A percentile compares a stretch with the other conserved stretches of the same genome.
These are phyloP conservation scores for Laterallus jamaicensis DNA, from an alignment of 2,113 vertebrate genomes.

Conservation along the genomic window DNA sequence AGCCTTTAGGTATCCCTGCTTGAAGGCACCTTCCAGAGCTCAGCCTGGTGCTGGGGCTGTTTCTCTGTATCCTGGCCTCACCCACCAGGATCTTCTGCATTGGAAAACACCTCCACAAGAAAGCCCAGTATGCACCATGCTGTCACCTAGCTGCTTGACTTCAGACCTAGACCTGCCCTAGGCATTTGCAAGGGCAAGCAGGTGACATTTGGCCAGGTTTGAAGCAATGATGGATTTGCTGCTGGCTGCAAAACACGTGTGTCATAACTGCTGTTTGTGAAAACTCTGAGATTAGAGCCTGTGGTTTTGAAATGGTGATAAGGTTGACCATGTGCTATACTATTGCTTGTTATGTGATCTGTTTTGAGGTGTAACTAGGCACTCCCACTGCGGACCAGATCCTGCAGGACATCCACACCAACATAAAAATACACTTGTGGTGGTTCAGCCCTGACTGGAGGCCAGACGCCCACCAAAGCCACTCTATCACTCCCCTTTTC, in stretches of 20 bases:
- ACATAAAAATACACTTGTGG: rapidly evolving
- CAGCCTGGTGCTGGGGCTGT: neutral
- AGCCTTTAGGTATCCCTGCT: neutral
- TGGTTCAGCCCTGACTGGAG: no score
- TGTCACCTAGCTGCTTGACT: neutral
- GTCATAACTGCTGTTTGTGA: neutral
- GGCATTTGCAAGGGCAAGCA: neutral
- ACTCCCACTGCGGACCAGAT: neutral
- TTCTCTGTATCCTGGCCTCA: neutral
- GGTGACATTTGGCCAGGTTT: neutral
- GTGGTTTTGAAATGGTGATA: neutral
- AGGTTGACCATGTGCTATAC: neutral
- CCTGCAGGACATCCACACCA: neutral
- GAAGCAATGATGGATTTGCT: neutral
- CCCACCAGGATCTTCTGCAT: neutral
- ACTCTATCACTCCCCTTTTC: no score
- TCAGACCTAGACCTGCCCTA: neutral
- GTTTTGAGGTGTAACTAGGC: neutral
- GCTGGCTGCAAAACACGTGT: neutral
- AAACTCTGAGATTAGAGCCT: neutral
- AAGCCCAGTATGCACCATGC: neutral
- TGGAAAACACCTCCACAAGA: neutral
- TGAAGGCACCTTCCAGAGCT: neutral
- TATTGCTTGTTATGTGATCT: neutral
- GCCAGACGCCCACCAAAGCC: no score